Conservation (phyloP, 2,113 vertebrate genomes). For the Rattus rattus region DNA sequence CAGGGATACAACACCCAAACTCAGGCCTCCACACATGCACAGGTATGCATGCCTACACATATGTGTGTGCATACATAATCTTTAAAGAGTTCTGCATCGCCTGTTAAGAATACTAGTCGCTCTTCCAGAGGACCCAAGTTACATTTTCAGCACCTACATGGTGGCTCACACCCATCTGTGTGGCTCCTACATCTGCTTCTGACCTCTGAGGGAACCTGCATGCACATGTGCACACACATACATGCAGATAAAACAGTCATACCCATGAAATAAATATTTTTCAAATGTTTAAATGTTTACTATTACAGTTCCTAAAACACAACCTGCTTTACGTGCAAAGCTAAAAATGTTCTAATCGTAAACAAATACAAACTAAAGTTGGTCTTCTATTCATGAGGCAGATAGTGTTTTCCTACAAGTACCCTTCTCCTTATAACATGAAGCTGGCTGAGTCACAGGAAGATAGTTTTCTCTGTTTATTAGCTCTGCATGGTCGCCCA, state of each 20-base stretch:
- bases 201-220: not conserved
- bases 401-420: not conserved
- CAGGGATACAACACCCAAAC: not conserved
- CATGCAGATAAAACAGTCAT: not conserved
- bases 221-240: not conserved
- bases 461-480: not conserved
- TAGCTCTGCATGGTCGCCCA: not conserved
- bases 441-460: not conserved
- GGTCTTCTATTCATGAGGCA: not conserved
- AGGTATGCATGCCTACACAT: not conserved
- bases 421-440: not conserved
- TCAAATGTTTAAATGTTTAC: not conserved
- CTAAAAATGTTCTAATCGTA: not conserved
- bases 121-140: not conserved
- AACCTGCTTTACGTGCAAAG: not conserved
- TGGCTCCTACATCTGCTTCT: not conserved
- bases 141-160: not conserved
- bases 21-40: not conserved
- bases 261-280: not conserved
- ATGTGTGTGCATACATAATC: not conserved
- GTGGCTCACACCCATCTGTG: not conserved
- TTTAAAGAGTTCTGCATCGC: not conserved
- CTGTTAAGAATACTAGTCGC: not conserved
- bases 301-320: not conserved
- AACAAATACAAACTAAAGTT: not conserved